These are phyloP conservation scores for Ptilonorhynchus violaceus DNA, from an alignment of 2,113 vertebrate species.

Conservation along the genomic window DNA sequence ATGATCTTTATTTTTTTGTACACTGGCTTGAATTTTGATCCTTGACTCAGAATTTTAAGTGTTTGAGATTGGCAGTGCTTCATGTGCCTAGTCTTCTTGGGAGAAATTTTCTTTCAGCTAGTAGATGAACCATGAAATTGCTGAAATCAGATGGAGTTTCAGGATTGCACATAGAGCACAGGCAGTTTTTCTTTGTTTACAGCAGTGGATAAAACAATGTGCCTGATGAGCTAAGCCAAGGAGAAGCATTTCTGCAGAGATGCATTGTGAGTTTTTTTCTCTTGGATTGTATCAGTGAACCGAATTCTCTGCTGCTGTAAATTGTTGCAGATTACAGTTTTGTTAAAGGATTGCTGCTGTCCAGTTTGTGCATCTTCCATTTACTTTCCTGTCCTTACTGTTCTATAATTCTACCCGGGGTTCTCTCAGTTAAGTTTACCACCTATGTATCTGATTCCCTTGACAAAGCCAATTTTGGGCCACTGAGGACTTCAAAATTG, in stretches of 20 bases:
- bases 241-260: not conserved
- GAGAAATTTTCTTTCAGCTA: constrained; percentile 37
- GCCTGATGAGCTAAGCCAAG: constrained; percentile 21
- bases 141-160: constrained; percentile 53
- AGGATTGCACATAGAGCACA: not conserved
- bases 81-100: not conserved
- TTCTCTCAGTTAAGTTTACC: not conserved
- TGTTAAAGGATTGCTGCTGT: not conserved
- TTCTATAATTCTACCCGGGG: not conserved
- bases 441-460: not conserved
- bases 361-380: not conserved
- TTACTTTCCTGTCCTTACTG: not conserved
- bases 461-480: not conserved
- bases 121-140: constrained; percentile 57
- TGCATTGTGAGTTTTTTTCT: not conserved
- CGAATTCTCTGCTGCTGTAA: constrained; percentile 8
- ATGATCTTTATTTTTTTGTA: not conserved
- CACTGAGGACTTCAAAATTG: not conserved
- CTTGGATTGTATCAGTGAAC: not conserved
- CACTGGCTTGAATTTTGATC: not conserved
- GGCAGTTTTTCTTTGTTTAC: constrained; percentile 53
- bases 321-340: not conserved
- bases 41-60: not conserved
- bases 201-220: constrained; percentile 8
- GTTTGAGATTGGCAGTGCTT: not conserved